Conservation (phyloP, 1,140 invertebrate genomes). For the Drosophila pruinosa region DNA sequence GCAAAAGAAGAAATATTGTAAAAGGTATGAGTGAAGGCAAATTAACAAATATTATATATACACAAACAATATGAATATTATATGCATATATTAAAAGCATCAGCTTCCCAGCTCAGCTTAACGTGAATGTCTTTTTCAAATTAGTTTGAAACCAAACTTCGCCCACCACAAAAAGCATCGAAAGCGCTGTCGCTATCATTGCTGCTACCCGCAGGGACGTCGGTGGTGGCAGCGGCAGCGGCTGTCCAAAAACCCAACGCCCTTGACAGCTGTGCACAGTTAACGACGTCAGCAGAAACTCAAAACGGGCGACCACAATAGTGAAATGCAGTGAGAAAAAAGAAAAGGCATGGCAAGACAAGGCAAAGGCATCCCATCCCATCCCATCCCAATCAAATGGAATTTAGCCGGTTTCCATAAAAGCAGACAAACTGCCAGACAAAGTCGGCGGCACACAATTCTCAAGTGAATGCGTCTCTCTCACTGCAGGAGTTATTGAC, state of each 20-base stretch:
- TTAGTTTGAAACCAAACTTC: constrained; percentile 5
- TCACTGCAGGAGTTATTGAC: constrained; percentile 25
- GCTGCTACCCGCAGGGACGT: neutral
- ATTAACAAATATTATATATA: constrained; percentile 8
- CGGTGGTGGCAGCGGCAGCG: neutral
- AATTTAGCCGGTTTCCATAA: constrained; percentile 79
- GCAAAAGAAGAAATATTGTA: constrained; percentile 24
- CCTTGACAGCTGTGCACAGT: constrained; percentile 62
- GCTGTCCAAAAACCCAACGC: constrained; percentile 47
- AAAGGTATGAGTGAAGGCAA: constrained; percentile 47
- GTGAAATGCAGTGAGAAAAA: constrained; percentile 59
- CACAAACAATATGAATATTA: neutral
- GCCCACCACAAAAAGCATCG: constrained; percentile 24
- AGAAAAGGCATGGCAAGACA: constrained; percentile 46
- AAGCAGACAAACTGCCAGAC: constrained; percentile 61
- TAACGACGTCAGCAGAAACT: constrained; percentile 46
- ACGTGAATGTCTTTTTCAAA: constrained; percentile 5
- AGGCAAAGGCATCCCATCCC: constrained; percentile 65
- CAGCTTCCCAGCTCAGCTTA: neutral
- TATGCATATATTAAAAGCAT: too few species aligned
- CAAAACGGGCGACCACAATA: constrained; percentile 28
- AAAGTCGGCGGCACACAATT: constrained; percentile 18
- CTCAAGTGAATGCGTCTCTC: constrained; percentile 50
- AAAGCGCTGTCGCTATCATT: constrained; percentile 13
- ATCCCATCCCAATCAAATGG: constrained; percentile 71